phyloP scores from a whole-genome alignment of 2,797 vertebrate genomes.

The Enteromius afrohamiltoni region DNA sequence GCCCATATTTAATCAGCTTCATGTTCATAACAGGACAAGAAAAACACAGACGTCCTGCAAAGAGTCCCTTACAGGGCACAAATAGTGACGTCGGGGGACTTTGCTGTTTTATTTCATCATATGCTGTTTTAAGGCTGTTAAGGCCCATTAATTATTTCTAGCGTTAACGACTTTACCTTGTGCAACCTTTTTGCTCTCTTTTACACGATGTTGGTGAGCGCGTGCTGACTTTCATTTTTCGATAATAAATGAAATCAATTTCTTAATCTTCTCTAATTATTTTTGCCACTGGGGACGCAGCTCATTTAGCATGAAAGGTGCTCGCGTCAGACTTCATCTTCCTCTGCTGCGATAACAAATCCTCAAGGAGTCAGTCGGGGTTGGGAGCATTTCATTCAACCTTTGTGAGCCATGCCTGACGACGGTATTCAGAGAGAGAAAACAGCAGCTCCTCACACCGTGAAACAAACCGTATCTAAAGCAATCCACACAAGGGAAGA shows the following conservation, averaged over 20 bases:
- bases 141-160: slow-evolving; percentile 63
- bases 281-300: slow-evolving; percentile 32
- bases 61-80: slow-evolving; percentile 3
- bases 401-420: not conserved
- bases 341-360: not conserved
- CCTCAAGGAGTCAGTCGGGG: not conserved
- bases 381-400: slow-evolving; percentile 9
- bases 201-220: not conserved
- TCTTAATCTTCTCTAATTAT: slow-evolving; percentile 44
- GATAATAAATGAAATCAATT: slow-evolving; percentile 39
- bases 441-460: not conserved
- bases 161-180: slow-evolving; percentile 51
- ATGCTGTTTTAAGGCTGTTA: slow-evolving; percentile 26
- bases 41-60: slow-evolving; percentile 34
- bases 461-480: not conserved
- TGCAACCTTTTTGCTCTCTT: slow-evolving; percentile 54
- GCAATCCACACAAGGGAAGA: slow-evolving; percentile 19
- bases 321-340: not conserved
- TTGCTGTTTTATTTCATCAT: slow-evolving; percentile 25
- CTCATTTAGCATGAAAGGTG: slow-evolving; percentile 43
- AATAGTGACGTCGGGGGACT: not conserved
- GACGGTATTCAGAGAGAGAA: not conserved
- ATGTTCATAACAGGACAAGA: slow-evolving; percentile 44
- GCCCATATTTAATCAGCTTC: slow-evolving; percentile 57
- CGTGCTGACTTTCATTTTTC: not conserved